Base-by-base conservation (phyloP, 2,888 invertebrate genomes). In the Acanthoscelides obtectus region DNA sequence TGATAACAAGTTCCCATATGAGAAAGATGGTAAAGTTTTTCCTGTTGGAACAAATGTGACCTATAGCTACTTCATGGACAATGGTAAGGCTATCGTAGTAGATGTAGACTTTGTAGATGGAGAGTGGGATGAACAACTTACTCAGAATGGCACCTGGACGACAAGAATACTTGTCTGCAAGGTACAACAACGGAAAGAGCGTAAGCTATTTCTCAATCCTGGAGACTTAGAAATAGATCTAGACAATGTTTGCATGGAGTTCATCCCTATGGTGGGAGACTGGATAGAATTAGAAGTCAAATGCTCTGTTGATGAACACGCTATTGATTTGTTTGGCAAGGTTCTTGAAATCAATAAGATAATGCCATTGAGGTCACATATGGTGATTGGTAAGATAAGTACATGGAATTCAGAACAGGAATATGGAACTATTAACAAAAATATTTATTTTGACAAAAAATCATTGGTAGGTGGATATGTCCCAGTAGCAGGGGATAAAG, bases 181-280 rank as follows among this genome's bases (percentile, higher is more conserved):
- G 81, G 86, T 89, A 8, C 79, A 78, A 22, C 80, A 77, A 73
- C 80, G 87, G 19, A 78, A 84, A 21, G 85, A 84, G 20, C 80
- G 88, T 76, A 75, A 80, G 20, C 77, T 87, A 19, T 78, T 82
- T 19, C 86, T 92, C 0, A 88, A 88, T 70, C 88, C 89, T 17
- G 86, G 85, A 77, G 86, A 89, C 71, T 80, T 91, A n/a, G 86
- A 84, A 71, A 86, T 93, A 69, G 87, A 89, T 80, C 84, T 94
- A 69, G 90, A 93, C 80, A 83, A 87, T 68, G 87, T 92, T 0
- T 84, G 87, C 75, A 88, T 90, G 1, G 88, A 88, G 69, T 92
- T 93, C 82, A 83, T 92, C 65, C 93, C 93, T 0, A 84, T 90
- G 20, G 85, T 88, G 75, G 94, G 94, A 1, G 94, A 94, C 82